These are phyloP conservation scores for Bucco capensis DNA, from an alignment of 2,113 vertebrate genomes.

Conservation along the genomic window DNA sequence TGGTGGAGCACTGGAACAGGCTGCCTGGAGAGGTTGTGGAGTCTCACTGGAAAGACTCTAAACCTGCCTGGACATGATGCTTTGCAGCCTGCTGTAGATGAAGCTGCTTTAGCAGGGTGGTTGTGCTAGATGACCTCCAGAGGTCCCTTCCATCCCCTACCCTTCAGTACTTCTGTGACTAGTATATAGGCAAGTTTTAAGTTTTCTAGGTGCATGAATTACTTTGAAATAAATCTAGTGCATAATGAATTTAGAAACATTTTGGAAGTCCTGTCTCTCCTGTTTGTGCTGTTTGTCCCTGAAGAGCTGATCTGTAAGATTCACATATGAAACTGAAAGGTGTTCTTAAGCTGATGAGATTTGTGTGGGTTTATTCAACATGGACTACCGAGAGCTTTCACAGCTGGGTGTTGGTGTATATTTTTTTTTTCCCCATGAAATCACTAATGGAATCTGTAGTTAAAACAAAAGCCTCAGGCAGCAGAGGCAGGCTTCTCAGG, in stretches of 20 bases:
- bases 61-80: neutral
- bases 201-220: neutral
- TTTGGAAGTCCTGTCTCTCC: neutral
- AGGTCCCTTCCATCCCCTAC: neutral
- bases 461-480: neutral
- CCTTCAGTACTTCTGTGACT: no score
- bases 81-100: neutral
- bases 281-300: neutral
- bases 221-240: neutral
- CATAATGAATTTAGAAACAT: neutral
- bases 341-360: neutral
- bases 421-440: neutral
- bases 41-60: neutral
- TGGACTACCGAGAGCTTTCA: neutral
- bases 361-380: neutral
- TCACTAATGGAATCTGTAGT: neutral
- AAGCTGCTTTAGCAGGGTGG: neutral
- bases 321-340: neutral
- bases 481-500: neutral
- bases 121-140: neutral
- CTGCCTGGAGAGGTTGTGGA: neutral
- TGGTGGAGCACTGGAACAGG: neutral
- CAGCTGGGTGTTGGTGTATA: neutral
- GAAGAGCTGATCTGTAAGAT: neutral
- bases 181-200: neutral